phyloP scores from a whole-genome alignment of 2,113 vertebrate species.

The Colinus virginianus region DNA sequence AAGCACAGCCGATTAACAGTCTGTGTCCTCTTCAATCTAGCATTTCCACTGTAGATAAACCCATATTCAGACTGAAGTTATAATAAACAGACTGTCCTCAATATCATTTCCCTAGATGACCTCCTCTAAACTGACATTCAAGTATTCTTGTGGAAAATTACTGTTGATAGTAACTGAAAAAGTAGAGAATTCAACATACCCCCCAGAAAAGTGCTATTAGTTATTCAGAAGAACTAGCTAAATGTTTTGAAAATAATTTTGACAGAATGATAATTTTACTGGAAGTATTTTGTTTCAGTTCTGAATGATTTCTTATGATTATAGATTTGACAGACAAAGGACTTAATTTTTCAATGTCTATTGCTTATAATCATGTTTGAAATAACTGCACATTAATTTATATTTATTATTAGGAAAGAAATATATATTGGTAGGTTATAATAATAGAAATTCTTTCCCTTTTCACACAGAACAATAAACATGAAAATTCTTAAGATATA shows the following conservation, averaged over 20 bases:
- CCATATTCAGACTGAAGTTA: slow-evolving; percentile 58
- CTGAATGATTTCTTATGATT: not conserved
- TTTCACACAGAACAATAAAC: not conserved
- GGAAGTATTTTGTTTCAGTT: not conserved
- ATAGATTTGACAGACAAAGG: not conserved
- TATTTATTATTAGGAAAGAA: not conserved
- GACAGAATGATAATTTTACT: not conserved
- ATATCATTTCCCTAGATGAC: slow-evolving; percentile 70
- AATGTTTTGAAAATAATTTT: not conserved
- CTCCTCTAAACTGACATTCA: slow-evolving; percentile 60
- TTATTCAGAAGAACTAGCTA: not conserved
- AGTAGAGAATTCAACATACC: not conserved
- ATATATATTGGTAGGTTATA: not conserved
- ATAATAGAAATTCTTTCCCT: not conserved
- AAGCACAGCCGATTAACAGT: slow-evolving; percentile 55
- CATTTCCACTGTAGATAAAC: slow-evolving; percentile 55
- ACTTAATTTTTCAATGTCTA: not conserved
- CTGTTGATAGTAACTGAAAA: not conserved
- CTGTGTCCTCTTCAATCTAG: slow-evolving; percentile 46
- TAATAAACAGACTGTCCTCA: slow-evolving; percentile 74
- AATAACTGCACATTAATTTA: not conserved
- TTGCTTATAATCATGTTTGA: not conserved
- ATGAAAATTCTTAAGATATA: not conserved
- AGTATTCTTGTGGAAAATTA: slow-evolving; percentile 60
- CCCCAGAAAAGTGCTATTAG: not conserved